Evolutionary conservation across 1,140 invertebrate species (phyloP).

Genomic region (Trissolcus basalis): DNA sequence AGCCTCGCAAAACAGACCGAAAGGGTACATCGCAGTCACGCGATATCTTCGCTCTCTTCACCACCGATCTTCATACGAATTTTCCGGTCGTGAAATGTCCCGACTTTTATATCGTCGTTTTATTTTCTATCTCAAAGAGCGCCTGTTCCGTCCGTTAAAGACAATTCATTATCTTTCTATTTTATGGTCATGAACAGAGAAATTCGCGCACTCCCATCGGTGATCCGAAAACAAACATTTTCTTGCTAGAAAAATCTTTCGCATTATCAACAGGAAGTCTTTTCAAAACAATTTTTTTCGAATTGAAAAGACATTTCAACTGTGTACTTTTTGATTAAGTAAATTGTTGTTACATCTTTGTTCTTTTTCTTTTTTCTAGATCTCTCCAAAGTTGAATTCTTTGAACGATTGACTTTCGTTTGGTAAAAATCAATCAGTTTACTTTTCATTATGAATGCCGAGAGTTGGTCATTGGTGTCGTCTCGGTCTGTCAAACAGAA

Average conservation of each 20-base stretch:
- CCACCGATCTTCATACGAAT: constrained; percentile 24
- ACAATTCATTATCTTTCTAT: constrained; percentile 15
- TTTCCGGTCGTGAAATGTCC: constrained; percentile 9
- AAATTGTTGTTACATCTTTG: too few relatives aligned
- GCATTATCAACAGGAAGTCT: too few relatives aligned
- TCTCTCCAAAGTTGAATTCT: constrained; percentile 21
- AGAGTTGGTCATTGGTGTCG: constrained; percentile 26
- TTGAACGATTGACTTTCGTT: constrained; percentile 26
- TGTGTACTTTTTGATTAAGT: too few relatives aligned
- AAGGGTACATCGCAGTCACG: constrained; percentile 48
- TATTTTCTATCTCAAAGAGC: constrained; percentile 2
- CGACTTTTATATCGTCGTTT: neutral
- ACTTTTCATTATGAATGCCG: constrained; percentile 21
- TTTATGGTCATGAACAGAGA: constrained; percentile 6
- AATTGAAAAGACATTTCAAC: too few relatives aligned
- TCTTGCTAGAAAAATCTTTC: too few relatives aligned
- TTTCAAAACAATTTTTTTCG: too few relatives aligned
- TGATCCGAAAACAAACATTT: neutral
- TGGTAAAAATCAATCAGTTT: constrained; percentile 16
- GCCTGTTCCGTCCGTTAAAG: constrained; percentile 8
- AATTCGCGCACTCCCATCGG: neutral
- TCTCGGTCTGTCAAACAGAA: constrained; percentile 19
- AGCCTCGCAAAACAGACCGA: constrained; percentile 42
- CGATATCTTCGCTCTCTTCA: constrained; percentile 37
- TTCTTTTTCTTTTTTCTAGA: too few relatives aligned